Evolutionary conservation across 2,797 vertebrate species (phyloP).

Genomic region (Australoheros facetus): DNA sequence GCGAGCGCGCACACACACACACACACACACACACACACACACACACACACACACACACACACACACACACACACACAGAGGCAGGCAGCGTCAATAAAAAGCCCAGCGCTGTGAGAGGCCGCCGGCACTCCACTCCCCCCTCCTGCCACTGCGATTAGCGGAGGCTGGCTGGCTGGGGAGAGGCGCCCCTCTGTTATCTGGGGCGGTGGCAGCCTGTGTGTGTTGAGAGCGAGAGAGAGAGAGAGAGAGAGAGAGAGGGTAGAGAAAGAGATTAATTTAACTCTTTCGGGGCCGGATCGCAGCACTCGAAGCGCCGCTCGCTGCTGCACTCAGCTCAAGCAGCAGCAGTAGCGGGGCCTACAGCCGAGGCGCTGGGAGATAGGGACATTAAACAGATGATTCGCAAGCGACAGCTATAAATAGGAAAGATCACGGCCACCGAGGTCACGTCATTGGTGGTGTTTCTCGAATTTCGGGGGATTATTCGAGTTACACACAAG

Average conservation of each 20-base stretch:
- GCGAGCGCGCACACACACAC: slow-evolving; percentile 3
- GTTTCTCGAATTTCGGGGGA: slow-evolving; percentile 1
- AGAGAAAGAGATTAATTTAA: slow-evolving; percentile 75
- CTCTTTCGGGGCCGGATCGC: slow-evolving; percentile 61
- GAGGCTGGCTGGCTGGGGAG: slow-evolving; percentile 78
- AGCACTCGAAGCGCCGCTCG: slow-evolving; percentile 59
- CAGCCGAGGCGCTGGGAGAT: slow-evolving; percentile 26
- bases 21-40: background rate
- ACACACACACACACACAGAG: background rate
- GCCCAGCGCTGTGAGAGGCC: slow-evolving; percentile 78
- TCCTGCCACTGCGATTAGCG: slow-evolving; percentile 79
- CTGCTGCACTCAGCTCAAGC: slow-evolving; percentile 42
- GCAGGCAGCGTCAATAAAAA: slow-evolving; percentile 78
- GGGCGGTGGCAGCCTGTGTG: slow-evolving; percentile 79
- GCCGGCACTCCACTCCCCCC: slow-evolving; percentile 74
- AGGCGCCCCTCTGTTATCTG: slow-evolving; percentile 82
- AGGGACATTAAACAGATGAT: slow-evolving; percentile 20
- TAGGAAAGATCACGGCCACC: background rate
- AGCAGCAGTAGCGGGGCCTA: slow-evolving; percentile 9
- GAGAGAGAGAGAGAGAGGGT: slow-evolving; percentile 29
- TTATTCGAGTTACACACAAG: background rate
- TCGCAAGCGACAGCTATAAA: slow-evolving; percentile 5
- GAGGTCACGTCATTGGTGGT: slow-evolving; percentile 1
- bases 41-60: slow-evolving; percentile 20
- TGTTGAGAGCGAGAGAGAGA: slow-evolving; percentile 36